phyloP scores from a whole-genome alignment of 1,140 invertebrate species.

The Pentalonia nigronervosa region DNA sequence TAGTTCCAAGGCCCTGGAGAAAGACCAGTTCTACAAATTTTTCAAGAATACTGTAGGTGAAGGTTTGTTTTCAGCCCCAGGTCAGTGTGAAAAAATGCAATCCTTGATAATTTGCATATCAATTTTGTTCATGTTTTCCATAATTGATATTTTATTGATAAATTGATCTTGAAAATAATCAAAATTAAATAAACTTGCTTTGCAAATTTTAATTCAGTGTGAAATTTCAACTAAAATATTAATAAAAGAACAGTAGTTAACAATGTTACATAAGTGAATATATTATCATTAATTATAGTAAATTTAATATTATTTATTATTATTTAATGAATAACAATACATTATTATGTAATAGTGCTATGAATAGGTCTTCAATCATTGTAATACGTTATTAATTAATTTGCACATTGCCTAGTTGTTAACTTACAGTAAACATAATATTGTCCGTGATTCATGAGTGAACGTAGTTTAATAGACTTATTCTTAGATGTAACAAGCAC shows the following conservation, averaged over 20 bases:
- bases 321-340: background rate
- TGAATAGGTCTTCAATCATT: too few species aligned
- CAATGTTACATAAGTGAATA: background rate
- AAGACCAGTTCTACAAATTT: slow-evolving; percentile 60
- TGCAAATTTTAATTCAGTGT: background rate
- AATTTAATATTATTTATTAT: background rate
- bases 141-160: background rate
- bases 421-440: too few species aligned
- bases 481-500: too few species aligned
- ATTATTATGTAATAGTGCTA: background rate
- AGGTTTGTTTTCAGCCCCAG: slow-evolving; percentile 61
- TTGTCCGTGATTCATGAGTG: too few species aligned
- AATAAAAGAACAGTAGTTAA: background rate
- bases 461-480: too few species aligned
- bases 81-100: slow-evolving; percentile 42
- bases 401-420: too few species aligned
- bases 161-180: background rate
- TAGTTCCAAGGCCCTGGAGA: slow-evolving; percentile 60
- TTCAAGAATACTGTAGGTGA: slow-evolving; percentile 61
- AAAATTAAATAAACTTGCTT: background rate
- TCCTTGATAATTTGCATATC: background rate
- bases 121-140: background rate
- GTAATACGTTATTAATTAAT: too few species aligned
- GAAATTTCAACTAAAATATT: background rate
- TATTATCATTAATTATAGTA: background rate